Evolutionary conservation across 2,113 vertebrate genomes (phyloP).

Genomic region (Malurus alboscapulatus): DNA sequence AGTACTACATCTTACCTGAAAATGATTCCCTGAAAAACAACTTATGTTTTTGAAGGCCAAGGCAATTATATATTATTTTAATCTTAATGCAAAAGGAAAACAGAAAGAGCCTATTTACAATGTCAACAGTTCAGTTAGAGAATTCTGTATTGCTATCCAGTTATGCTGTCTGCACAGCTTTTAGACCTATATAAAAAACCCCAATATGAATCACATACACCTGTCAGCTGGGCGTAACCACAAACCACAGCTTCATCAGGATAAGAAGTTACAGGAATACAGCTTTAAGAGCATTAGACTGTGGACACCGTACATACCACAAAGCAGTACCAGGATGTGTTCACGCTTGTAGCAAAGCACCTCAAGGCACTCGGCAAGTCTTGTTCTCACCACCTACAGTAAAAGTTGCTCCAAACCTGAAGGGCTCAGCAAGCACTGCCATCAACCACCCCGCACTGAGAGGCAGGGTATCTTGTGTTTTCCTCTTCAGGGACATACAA

Average conservation of each 20-base stretch:
- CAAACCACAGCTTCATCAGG: neutral
- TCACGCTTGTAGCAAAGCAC: neutral
- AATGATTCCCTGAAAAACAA: neutral
- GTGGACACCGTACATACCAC: neutral
- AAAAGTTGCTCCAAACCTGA: neutral
- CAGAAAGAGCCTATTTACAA: neutral
- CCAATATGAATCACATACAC: neutral
- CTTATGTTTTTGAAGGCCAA: conserved; percentile 11
- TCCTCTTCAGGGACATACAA: neutral
- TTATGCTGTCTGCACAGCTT: neutral
- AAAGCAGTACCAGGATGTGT: neutral
- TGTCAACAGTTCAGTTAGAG: neutral
- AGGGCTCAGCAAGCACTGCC: neutral
- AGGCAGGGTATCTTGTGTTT: neutral
- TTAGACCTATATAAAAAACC: neutral
- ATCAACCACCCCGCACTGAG: neutral
- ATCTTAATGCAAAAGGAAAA: conserved; percentile 23
- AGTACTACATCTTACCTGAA: neutral
- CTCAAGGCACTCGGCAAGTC: neutral
- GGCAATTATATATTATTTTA: neutral
- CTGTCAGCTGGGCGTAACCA: neutral
- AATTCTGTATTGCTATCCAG: neutral
- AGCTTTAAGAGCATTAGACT: neutral
- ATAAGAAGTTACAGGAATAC: fast-evolving
- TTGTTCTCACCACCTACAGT: neutral